Conservation (phyloP, 2,113 vertebrate genomes). For the Phoenicopterus ruber region DNA sequence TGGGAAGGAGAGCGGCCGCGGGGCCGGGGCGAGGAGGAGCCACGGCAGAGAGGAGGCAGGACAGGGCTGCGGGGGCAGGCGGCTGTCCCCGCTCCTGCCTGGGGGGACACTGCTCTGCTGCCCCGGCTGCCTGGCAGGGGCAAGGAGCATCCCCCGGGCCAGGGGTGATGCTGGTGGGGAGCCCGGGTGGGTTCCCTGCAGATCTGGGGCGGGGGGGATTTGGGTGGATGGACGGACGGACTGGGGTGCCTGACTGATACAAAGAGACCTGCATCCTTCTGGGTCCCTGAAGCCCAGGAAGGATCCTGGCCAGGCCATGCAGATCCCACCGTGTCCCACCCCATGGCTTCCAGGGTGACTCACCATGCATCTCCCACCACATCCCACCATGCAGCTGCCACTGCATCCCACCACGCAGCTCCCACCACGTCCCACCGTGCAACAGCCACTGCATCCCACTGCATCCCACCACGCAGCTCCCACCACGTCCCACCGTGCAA, state of each 20-base stretch:
- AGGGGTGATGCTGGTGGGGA: neutral
- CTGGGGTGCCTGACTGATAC: neutral
- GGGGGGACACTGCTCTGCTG: neutral
- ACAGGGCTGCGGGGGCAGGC: neutral
- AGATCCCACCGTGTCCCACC: neutral
- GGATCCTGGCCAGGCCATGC: neutral
- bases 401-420: neutral
- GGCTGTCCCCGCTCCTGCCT: neutral
- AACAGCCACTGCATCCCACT: neutral
- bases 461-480: neutral
- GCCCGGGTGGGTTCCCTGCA: neutral
- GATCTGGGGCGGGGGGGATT: too few relatives aligned
- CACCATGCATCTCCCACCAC: neutral
- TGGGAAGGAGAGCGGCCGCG: neutral
- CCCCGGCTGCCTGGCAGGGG: too few relatives aligned
- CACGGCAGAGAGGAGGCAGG: neutral
- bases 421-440: neutral
- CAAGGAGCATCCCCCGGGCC: neutral
- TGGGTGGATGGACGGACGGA: too few relatives aligned
- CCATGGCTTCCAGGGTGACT: neutral
- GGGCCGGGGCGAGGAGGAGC: neutral
- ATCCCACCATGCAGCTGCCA: neutral
- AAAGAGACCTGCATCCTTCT: neutral
- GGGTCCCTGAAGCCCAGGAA: neutral
- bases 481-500: neutral